Evolutionary conservation across 2,113 vertebrate species (phyloP), one percentile per base, ranked within the genome.

Genomic region (Anser cygnoides): DNA sequence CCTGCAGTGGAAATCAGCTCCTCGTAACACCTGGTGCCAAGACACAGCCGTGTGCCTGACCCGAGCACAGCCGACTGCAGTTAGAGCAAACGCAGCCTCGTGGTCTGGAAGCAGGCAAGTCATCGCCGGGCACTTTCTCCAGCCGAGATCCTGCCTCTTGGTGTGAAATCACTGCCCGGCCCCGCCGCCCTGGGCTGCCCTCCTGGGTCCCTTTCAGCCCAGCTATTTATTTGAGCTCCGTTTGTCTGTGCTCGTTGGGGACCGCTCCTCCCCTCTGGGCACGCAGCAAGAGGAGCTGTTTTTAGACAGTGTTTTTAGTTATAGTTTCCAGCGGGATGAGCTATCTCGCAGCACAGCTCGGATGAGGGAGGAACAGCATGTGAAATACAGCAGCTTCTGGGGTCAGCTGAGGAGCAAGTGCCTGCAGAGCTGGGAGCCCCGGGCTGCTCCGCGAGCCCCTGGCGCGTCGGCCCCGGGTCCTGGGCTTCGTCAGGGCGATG

Each of bases 301-400:
- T 73, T 72, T 76, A 65, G 61, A 37, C 44, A 19, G 3, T 37
- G 62, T 13, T 87, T 95, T 87, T 23, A 58, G 81, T 76, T 46
- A 11, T 50, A 52, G 66, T 79, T 93, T 87, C 86, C 84, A 84
- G 83, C 86, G 65, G 90, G 77, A 89, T 50, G 90, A 92, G 61
- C 88, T 54, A 6, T 72, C 66, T 92, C 80, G 19, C 66, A 59
- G 65, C 77, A 14, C 81, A 58, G 83, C 70, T 37, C 15, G 66
- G 68, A 43, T 2, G 3, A 93, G 63, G 81, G 73, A 96, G 85
- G 93, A 95, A 41, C 76, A 87, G 85, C 76, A 61, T 46, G 90
- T 91, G 93, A 91, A 84, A 85, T 25, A 14, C 62, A 82, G 86
- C 92, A 63, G 82, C 92, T 88, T n/a, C 67, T 71, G 71, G 50